phyloP scores from a whole-genome alignment of 2,888 invertebrate species.

The Catocala nupta region DNA sequence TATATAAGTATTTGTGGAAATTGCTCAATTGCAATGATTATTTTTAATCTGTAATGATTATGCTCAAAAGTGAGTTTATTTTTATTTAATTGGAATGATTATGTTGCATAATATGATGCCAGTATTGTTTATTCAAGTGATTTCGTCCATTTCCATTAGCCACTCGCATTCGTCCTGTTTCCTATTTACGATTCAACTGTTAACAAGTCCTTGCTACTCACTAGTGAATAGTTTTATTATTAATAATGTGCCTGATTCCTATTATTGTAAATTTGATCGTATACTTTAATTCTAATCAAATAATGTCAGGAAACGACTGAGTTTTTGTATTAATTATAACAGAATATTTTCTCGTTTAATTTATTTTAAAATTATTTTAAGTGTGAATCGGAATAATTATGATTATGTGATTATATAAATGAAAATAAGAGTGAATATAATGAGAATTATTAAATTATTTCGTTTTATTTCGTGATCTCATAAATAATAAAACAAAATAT shows the following conservation, averaged over 20 bases:
- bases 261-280: conserved; percentile 85
- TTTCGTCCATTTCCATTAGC: conserved; percentile 69
- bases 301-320: conserved; percentile 85
- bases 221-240: conserved; percentile 72
- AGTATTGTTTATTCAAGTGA: conserved; percentile 65
- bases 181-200: conserved; percentile 56
- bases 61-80: conserved; percentile 83
- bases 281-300: conserved; percentile 83
- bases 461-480: conserved; percentile 41
- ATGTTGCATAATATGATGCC: conserved; percentile 65
- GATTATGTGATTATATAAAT: conserved; percentile 86
- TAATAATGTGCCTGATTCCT: conserved; percentile 86
- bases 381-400: conserved; percentile 85
- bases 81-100: conserved; percentile 76
- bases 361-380: conserved; percentile 85
- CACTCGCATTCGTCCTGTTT: conserved; percentile 47
- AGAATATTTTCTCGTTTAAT: conserved; percentile 84
- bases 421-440: conserved; percentile 84
- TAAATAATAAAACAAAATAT: conserved; percentile 33
- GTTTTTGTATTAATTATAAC: conserved; percentile 86
- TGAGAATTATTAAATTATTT: conserved; percentile 74
- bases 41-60: conserved; percentile 75
- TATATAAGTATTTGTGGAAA: conserved; percentile 64
- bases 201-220: conserved; percentile 69
- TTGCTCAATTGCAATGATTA: conserved; percentile 81